Conservation (phyloP, 2,113 vertebrate genomes). For the Macrotis lagotis region DNA sequence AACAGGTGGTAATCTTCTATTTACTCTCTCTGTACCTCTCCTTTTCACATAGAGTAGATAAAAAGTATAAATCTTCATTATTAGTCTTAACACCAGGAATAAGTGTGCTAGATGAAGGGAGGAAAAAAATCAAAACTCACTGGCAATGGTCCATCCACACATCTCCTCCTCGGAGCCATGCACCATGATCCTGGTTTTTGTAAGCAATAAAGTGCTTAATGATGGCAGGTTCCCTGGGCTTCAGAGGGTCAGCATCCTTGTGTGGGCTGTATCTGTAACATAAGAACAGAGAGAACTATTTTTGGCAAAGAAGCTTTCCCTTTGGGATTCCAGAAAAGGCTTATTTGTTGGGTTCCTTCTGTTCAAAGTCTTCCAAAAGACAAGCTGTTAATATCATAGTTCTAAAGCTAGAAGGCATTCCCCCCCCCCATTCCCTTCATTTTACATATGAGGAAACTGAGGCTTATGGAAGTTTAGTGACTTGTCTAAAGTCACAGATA, state of each 20-base stretch:
- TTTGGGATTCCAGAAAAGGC: background rate
- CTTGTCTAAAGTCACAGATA: background rate
- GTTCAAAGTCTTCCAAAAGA: background rate
- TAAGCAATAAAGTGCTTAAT: slow-evolving; percentile 93
- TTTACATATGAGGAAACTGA: background rate
- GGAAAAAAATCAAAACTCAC: slow-evolving; percentile 83
- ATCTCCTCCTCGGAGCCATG: slow-evolving; percentile 98
- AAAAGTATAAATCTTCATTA: fast-evolving
- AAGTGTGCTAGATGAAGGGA: background rate
- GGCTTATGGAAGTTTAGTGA: background rate
- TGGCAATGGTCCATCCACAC: slow-evolving; percentile 97
- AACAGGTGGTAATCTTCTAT: fast-evolving
- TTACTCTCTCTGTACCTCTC: background rate
- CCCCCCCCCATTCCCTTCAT: background rate
- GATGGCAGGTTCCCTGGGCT: slow-evolving; percentile 94
- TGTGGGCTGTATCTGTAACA: slow-evolving; percentile 93
- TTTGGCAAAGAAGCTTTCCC: background rate
- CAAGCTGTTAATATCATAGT: fast-evolving
- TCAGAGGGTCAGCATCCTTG: slow-evolving; percentile 94
- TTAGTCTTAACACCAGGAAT: background rate
- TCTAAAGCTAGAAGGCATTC: background rate
- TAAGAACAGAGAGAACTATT: background rate
- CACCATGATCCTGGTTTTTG: slow-evolving; percentile 98
- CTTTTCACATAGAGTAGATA: too few relatives aligned
- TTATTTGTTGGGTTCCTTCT: background rate